A percentile compares a stretch with the other conserved stretches of the same genome.
These are phyloP conservation scores for Brachirus orientalis DNA, from an alignment of 2,113 vertebrate species.

Conservation along the genomic window DNA sequence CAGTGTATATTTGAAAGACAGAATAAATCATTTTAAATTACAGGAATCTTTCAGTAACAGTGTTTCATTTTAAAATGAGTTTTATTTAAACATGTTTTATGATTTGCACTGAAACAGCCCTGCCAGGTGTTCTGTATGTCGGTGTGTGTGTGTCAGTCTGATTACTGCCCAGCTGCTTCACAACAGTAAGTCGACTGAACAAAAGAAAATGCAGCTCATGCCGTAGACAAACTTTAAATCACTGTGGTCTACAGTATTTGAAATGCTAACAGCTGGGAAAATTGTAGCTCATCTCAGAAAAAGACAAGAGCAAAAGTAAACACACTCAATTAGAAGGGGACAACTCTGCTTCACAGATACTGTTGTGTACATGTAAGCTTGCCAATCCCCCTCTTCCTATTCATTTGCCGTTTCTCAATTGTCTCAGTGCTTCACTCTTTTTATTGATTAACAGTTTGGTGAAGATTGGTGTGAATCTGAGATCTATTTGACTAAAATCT, in stretches of 20 bases:
- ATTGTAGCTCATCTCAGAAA: not conserved
- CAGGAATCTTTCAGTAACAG: conserved; percentile 9
- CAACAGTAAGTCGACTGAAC: conserved; percentile 44
- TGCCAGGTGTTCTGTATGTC: conserved; percentile 50
- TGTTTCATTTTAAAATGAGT: not conserved
- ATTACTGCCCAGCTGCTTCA: conserved; percentile 44
- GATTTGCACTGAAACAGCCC: conserved; percentile 17
- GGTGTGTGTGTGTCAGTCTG: not conserved
- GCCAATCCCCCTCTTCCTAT: too few species aligned
- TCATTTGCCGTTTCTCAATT: too few species aligned
- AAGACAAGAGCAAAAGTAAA: not conserved
- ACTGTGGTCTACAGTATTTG: not conserved
- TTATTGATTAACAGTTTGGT: not conserved
- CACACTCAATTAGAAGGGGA: too few species aligned
- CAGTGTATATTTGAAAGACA: conserved; percentile 13
- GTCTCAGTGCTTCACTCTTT: too few species aligned
- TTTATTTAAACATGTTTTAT: conserved; percentile 6
- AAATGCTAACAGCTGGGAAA: not conserved
- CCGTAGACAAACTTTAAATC: conserved; percentile 19
- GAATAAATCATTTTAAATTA: conserved; percentile 16
- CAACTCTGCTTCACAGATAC: too few species aligned
- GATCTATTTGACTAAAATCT: too few species aligned
- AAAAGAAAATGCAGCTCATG: conserved; percentile 15
- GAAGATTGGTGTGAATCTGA: not conserved
- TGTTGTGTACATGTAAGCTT: too few species aligned